Conservation (phyloP, 1,140 invertebrate species). For the Chelonus insularis region DNA sequence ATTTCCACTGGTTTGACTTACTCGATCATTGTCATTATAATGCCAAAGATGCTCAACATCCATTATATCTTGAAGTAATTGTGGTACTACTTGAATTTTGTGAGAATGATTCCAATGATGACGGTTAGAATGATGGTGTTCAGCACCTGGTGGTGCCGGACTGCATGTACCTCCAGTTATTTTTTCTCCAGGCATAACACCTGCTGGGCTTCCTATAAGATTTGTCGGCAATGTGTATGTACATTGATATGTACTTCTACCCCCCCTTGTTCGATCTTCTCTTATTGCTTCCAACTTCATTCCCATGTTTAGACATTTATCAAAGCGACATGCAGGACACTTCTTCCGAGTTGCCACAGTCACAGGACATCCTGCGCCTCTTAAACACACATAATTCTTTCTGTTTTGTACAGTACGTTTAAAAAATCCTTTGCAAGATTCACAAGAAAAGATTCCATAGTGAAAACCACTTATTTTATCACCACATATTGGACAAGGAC, state of each 20-base stretch:
- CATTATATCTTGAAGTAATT: constrained; percentile 81
- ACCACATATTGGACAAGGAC: constrained; percentile 92
- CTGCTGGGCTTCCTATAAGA: constrained; percentile 62
- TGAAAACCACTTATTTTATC: constrained; percentile 95
- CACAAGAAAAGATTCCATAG: constrained; percentile 96
- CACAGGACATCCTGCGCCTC: constrained; percentile 88
- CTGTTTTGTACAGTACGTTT: constrained; percentile 97
- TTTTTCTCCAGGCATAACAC: constrained; percentile 47
- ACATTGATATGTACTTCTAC: constrained; percentile 93
- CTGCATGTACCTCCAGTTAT: constrained; percentile 50
- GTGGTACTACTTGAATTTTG: constrained; percentile 53
- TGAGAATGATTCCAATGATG: constrained; percentile 58
- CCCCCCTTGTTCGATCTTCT: constrained; percentile 91
- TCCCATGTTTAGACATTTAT: constrained; percentile 93
- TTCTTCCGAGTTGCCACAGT: constrained; percentile 93
- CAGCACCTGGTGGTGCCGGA: constrained; percentile 51
- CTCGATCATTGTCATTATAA: constrained; percentile 70
- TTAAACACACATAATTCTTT: constrained; percentile 93
- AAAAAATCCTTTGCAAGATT: constrained; percentile 98
- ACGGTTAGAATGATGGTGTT: constrained; percentile 49
- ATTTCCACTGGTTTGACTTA: constrained; percentile 26
- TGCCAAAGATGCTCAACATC: constrained; percentile 93
- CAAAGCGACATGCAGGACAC: constrained; percentile 95
- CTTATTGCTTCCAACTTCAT: constrained; percentile 98
- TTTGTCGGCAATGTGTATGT: constrained; percentile 80